Evolutionary conservation across 2,113 vertebrate genomes (phyloP), one percentile per base, ranked within the genome.

Genomic region (Daubentonia madagascariensis): DNA sequence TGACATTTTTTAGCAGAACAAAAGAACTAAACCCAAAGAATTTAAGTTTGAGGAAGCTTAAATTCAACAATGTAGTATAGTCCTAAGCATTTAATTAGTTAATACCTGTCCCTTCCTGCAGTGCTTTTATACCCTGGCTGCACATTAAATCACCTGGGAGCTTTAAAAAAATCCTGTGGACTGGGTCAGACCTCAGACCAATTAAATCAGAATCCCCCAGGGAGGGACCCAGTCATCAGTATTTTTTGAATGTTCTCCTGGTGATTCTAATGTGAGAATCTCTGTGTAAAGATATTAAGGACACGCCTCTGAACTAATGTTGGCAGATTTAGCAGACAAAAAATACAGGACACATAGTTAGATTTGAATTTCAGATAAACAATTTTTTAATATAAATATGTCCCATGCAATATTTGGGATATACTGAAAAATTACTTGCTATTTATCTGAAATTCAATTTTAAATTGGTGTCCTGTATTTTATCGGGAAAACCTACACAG

Each of bases 11-110:
- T 37, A 65, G 11, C 59, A 87, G 63, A 90, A 95, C 35, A 73
- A 89, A 96, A 70, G 54, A 87, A 95, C 20, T 45, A 86, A 96
- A 86, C 35, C 40, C 32, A 25, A 92, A 81, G 70, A 57, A 76
- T 70, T 63, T 89, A 70, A 81, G 37, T 7, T 67, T 65, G 85
- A 88, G 57, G 68, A 57, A 94, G 25, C 45, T 73, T 43, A 70
- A 85, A 72, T 67, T 40, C n/a, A 96, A 85, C 37, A 63, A 37
- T 20, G 16, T 25, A 11, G 11, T 63, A 23, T 22, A 73, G 37
- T 68, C 35, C 30, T 52, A 18, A 67, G 4, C 43, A 28, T 70
- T 87, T 52, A 45, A 67, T 84, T 91, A 79, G 25, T 87, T 95
- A 76, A 83, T 22, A 52, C 28, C 37, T 20, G 6, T 43, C 57